These are phyloP conservation scores for Molorchus minor DNA, from an alignment of 2,888 invertebrate genomes.

Conservation along the genomic window DNA sequence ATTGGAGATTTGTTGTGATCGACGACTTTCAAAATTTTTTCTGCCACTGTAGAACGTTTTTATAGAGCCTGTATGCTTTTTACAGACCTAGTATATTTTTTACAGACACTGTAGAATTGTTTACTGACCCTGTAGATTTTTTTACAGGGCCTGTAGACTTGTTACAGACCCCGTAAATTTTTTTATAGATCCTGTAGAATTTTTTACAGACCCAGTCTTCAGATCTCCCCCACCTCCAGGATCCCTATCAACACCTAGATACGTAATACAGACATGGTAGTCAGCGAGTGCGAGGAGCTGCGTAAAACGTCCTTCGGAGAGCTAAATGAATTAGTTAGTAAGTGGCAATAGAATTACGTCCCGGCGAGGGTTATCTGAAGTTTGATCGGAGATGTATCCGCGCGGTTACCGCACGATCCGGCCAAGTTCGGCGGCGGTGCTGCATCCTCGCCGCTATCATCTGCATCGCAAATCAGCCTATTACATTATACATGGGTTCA, in stretches of 20 bases:
- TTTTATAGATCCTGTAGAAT: no score
- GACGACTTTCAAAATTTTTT: no score
- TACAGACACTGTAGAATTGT: no score
- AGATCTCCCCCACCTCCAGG: background rate
- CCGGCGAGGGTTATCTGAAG: constrained; percentile 38
- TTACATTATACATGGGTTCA: constrained; percentile 58
- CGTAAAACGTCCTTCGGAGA: constrained; percentile 6
- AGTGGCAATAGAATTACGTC: constrained; percentile 36
- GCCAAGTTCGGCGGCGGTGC: constrained; percentile 39
- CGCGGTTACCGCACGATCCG: constrained; percentile 45
- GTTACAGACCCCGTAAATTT: no score
- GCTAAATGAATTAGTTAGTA: constrained; percentile 27
- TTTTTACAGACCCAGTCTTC: no score
- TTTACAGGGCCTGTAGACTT: no score
- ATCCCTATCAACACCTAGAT: background rate
- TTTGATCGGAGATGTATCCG: constrained; percentile 41
- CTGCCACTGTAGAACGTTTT: no score
- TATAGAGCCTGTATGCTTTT: no score
- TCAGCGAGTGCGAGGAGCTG: background rate
- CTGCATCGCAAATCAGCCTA: constrained; percentile 54
- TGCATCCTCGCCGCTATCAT: constrained; percentile 35
- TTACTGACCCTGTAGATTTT: no score
- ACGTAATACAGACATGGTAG: constrained; percentile 3
- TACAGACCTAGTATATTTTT: no score
- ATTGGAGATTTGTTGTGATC: no score